These are phyloP conservation scores for Ophioderma brevispina DNA, from an alignment of 35 echinoderm and acorn worm genomes.

Conservation along the genomic window DNA sequence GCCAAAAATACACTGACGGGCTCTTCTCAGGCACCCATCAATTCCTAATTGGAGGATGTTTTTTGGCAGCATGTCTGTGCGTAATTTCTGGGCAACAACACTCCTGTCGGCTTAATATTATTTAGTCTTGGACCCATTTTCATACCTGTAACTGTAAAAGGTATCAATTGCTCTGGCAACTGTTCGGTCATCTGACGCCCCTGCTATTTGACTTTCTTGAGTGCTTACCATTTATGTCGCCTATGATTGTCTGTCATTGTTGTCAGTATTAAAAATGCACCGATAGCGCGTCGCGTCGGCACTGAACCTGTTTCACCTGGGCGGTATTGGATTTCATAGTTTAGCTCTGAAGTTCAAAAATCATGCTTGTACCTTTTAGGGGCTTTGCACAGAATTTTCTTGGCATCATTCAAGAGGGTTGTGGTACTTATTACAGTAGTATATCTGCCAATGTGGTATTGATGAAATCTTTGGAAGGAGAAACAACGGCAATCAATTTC, in stretches of 20 bases:
- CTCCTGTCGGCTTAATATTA: constrained; percentile 68
- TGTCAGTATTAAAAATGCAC: too few species aligned
- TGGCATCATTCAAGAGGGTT: constrained; percentile 38
- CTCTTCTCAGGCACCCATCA: constrained; percentile 52
- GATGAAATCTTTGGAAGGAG: neutral
- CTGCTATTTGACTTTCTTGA: constrained; percentile 26
- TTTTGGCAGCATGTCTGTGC: constrained; percentile 49
- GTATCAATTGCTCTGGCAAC: constrained; percentile 12
- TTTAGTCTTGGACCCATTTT: constrained; percentile 48
- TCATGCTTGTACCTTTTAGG: constrained; percentile 68
- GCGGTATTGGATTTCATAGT: constrained; percentile 46
- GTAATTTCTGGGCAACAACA: constrained; percentile 32
- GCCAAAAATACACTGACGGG: constrained; percentile 78
- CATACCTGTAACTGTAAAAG: constrained; percentile 59
- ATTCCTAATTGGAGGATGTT: constrained; percentile 68
- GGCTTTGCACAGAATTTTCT: constrained; percentile 38
- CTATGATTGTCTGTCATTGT: too few species aligned
- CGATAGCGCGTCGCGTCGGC: too few species aligned
- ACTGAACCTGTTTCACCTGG: too few species aligned
- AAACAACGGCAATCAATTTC: constrained; percentile 70
- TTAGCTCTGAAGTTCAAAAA: constrained; percentile 38
- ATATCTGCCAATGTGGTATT: constrained; percentile 30
- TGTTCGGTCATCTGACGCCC: constrained; percentile 20
- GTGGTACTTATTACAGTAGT: constrained; percentile 24
- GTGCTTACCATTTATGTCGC: too few species aligned